Evolutionary conservation across 1,140 invertebrate species (phyloP), one percentile per base, ranked within the genome.

Genomic region (Drosophila malerkotliana): DNA sequence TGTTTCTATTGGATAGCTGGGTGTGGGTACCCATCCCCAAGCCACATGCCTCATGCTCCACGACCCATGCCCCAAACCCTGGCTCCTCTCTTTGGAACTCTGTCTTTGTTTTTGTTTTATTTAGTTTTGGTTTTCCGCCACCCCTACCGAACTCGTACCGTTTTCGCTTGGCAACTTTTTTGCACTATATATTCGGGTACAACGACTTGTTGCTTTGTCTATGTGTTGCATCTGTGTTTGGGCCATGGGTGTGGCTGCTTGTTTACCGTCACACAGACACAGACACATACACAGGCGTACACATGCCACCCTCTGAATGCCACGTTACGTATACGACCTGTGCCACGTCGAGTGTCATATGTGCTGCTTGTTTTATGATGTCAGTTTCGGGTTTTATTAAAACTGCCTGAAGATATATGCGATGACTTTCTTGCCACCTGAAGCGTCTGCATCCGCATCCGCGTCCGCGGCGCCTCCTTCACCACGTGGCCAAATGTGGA

Each of bases 381-480:
- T 88, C 83, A 88, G 83, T 88, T 88, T 88, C 68, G 83, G 79
- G 79, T 88, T 88, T 88, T 88, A 88, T 88, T 88, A 88, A 88
- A 88, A 88, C 83, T 83, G 76, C 84, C 67, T 54, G 78, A 58
- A 88, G 76, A 88, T 88, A 88, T 83, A 81, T 69, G 60, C 39
- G 48, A 51, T 57, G 52, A 67, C 59, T 48, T 59, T 59, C 47
- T 10, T 37, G 34, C 24, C 30, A 32, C 62, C 49, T 54, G 34
- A 28, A 47, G 10, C 53, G 39, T n/a, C 24, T 14, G 3, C 3
- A 21, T 21, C 28, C 18, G 12, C 53, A 30, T n/a, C 24, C 15
- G 3, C 3, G 26, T 21, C 28, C 18, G 12, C 21, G 59, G 39
- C 68, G 39, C 12, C 34, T 32, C 1, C 3, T 12, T 51, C 73